phyloP scores from a whole-genome alignment of 2,113 vertebrate genomes.

The Merops nubicus region DNA sequence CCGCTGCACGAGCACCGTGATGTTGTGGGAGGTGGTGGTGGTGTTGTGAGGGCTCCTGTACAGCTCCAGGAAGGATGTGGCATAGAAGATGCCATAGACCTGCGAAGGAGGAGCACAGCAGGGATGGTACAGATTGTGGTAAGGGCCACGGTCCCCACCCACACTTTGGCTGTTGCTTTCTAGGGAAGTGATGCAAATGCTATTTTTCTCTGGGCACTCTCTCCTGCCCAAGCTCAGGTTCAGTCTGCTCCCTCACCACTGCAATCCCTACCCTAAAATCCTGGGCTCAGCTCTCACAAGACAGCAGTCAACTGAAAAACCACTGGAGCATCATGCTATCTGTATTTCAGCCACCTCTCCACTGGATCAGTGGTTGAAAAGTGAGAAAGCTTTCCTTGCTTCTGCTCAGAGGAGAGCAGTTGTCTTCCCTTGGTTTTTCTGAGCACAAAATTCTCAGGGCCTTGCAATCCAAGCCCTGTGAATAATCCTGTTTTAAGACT shows the following conservation, averaged over 20 bases:
- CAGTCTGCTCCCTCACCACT: accelerated
- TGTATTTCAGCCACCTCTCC: not conserved
- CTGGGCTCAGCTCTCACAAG: not conserved
- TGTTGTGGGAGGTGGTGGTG: conserved; percentile 74
- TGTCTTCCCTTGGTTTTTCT: not conserved
- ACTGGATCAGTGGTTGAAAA: not conserved
- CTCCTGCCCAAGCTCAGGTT: not conserved
- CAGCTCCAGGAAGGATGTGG: conserved; percentile 93
- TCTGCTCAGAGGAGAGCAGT: not conserved
- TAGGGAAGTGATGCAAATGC: not conserved
- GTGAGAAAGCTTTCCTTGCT: accelerated
- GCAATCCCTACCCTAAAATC: not conserved
- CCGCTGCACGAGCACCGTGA: conserved; percentile 83
- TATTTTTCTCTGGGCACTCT: not conserved
- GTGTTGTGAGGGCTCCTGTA: conserved; percentile 83
- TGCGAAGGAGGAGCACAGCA: conserved; percentile 16
- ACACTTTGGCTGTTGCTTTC: not conserved
- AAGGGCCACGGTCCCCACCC: not conserved
- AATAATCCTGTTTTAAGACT: not conserved
- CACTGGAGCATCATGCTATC: not conserved
- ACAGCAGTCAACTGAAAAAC: not conserved
- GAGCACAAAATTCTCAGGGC: not conserved
- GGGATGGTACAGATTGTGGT: not conserved
- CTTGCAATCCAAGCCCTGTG: not conserved
- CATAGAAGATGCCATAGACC: conserved; percentile 91